Evolutionary conservation across 2,888 invertebrate genomes (phyloP), one percentile per base, ranked within the genome.

Genomic region (Lymantria dispar): DNA sequence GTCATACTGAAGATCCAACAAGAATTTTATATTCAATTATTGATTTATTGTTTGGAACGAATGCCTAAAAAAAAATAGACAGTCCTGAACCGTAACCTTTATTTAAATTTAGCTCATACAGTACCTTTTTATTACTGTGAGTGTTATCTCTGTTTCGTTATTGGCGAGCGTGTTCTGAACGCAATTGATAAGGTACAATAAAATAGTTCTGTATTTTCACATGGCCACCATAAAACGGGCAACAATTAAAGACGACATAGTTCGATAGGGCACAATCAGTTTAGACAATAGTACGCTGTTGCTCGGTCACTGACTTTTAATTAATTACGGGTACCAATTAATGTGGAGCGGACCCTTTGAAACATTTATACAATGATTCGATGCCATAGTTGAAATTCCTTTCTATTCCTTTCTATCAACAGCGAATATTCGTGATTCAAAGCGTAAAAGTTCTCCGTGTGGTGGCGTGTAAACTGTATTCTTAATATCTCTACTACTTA

Each of bases 251-350:
- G 47, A 50, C 59, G 54, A 61, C 51, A 56, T 43, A 48, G 40
- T 45, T 45, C 43, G 42, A 56, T 56, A 48, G 40, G 50, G 51
- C 50, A 54, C 53, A 64, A 62, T 55, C 60, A 53, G 46, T 56
- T 56, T 50, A 55, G 63, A 72, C 70, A 73, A 74, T 68, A 70
- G 66, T 44, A 49, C 50, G 56, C 64, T 60, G 57, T 67, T 60
- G 62, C 58, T 67, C 76, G 74, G 76, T 76, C 76, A 77, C 60
- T 74, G 74, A 72, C 76, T 73, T 72, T 22, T 77, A 74, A 80
- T 78, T 78, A 76, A 76, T 70, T 73, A 73, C 69, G 54, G 64
- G 62, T 63, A 62, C 64, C 73, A 72, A 94, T 76, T 74, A 74
- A 70, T 60, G 56, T 59, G 58, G 54, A 43, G 38, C 57, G 52